Evolutionary conservation across 2,888 invertebrate species (phyloP), one percentile per base, ranked within the genome.

Genomic region (Conus canariensis): DNA sequence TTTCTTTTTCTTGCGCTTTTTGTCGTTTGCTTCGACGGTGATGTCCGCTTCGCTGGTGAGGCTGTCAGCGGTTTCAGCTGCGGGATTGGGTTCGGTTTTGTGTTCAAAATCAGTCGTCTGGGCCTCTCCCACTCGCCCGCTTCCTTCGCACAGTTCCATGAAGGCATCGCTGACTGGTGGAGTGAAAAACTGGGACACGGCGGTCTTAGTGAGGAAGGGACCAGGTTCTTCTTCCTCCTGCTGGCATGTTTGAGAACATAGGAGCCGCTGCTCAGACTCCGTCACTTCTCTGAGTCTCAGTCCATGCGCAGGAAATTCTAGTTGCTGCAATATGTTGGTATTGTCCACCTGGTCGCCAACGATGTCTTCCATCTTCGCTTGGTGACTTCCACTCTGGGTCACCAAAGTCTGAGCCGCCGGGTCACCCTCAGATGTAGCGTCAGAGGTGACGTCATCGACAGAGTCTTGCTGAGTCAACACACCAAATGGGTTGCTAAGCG

Each of bases 1-100:
- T 56, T 88, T 88, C 77, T 77, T 88, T 74, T 87, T 87, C 88
- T 58, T 88, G 70, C 25, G 64, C 64, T 25, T 60, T 45, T n/a
- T 45, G 5, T 86, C 64, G 22, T 12, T 64, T 3, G 67, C 14
- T 70, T 87, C 70, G 25, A 70, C 87, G 5, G 87, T n/a, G n/a
- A 10, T 30, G 58, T 87, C 87, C 10, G 87, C 70, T 87, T 87
- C 87, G n/a, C 87, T 87, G 16, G 67, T 87, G 22, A 87, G 16
- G 25, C 87, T 87, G 70, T 87, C 87, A 3, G 25, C 25, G 7
- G 25, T 25, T 60, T 60, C 60, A 10, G 60, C 16, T 14, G 5
- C n/a, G 3, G 85, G 58, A n/a, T n/a, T n/a, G 58, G 60, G 59
- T 58, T 85, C 59, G 3, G 25, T n/a, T 58, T 5, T 14, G 9